phyloP scores from a whole-genome alignment of 35 echinoderm and acorn worm species.

The Hemicentrotus pulcherrimus region DNA sequence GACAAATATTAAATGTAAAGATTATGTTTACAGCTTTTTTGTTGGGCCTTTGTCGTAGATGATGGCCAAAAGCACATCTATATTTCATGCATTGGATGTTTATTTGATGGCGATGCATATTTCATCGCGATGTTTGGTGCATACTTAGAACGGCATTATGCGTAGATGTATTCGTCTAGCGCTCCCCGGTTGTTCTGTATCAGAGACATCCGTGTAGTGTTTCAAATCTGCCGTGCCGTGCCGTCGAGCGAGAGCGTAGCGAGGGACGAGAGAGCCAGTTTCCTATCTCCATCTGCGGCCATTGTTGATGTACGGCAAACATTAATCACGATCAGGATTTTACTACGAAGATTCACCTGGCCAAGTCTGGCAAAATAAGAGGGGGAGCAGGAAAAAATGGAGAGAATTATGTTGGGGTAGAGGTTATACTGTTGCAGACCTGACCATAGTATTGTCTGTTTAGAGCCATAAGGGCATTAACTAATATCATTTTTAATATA shows the following conservation, averaged over 20 bases:
- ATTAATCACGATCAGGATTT: background rate
- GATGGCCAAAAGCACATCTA: background rate
- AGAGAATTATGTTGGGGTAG: background rate
- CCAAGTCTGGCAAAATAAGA: background rate
- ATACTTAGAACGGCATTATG: background rate
- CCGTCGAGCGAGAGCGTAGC: background rate
- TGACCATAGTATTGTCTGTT: too few species aligned
- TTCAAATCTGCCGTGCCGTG: background rate
- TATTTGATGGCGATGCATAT: background rate
- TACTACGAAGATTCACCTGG: background rate
- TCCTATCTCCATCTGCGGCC: background rate
- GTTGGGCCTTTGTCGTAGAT: background rate
- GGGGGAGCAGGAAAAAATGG: background rate
- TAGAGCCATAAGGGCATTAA: too few species aligned
- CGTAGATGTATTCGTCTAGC: background rate
- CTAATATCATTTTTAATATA: too few species aligned
- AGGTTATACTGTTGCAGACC: background rate
- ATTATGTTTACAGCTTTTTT: background rate
- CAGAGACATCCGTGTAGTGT: background rate
- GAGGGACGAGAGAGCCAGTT: background rate
- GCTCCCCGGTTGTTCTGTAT: background rate
- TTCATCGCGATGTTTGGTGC: background rate
- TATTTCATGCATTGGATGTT: background rate
- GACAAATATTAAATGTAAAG: background rate
- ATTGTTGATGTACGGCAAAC: constrained; percentile 12